Percentiles rank a stretch among this genome's conserved stretches.
These are phyloP conservation scores for Tenthredo mesomela DNA, from an alignment of 2,888 invertebrate species.

Conservation along the genomic window DNA sequence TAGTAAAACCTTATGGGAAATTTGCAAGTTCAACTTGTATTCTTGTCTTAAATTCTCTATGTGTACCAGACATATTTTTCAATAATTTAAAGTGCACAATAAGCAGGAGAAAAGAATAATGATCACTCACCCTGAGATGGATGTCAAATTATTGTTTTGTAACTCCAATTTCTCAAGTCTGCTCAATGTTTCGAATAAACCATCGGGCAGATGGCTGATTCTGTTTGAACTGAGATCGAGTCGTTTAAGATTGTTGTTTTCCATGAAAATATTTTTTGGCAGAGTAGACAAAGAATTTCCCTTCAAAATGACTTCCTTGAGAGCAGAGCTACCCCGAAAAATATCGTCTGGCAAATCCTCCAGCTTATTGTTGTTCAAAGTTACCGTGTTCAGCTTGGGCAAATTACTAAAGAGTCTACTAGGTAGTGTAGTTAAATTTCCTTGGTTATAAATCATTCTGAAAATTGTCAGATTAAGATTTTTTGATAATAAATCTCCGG, in stretches of 20 bases:
- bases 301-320: conserved; percentile 83
- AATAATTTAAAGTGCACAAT: neutral
- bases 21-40: neutral
- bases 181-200: conserved; percentile 80
- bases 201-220: conserved; percentile 81
- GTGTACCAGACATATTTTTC: neutral
- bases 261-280: conserved; percentile 83
- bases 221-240: conserved; percentile 85
- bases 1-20: neutral
- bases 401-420: conserved; percentile 82
- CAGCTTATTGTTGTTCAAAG: conserved; percentile 81
- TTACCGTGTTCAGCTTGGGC: conserved; percentile 80
- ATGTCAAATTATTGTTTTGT: conserved; percentile 82
- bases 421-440: conserved; percentile 81
- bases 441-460: conserved; percentile 69
- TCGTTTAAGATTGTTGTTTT: conserved; percentile 82
- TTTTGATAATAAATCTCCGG: conserved; percentile 81
- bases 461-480: conserved; percentile 80
- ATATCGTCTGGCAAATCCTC: conserved; percentile 82
- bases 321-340: conserved; percentile 81
- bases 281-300: conserved; percentile 79
- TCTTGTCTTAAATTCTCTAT: neutral
- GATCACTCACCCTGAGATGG: conserved; percentile 81
- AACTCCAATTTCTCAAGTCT: conserved; percentile 83
- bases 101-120: neutral